These are phyloP conservation scores for Semicossyphus pulcher DNA, from an alignment of 2,113 vertebrate genomes.

Conservation along the genomic window DNA sequence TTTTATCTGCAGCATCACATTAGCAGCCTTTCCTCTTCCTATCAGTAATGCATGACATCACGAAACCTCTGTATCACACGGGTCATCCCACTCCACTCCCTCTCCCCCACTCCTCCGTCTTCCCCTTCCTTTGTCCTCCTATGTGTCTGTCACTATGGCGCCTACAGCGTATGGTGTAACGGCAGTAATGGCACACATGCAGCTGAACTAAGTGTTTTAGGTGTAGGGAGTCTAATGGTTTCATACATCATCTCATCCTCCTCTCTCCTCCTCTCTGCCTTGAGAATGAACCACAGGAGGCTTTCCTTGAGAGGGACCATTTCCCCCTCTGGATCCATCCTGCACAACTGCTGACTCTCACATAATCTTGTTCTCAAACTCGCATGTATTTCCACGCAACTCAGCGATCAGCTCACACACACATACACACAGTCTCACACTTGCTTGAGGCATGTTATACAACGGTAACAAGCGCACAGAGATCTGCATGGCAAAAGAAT, in stretches of 20 bases:
- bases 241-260: slow-evolving; percentile 51
- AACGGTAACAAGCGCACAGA: background rate
- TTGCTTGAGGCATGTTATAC: background rate
- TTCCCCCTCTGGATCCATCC: slow-evolving; percentile 19
- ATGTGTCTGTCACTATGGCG: slow-evolving; percentile 27
- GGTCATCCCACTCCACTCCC: slow-evolving; percentile 41
- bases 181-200: slow-evolving; percentile 51
- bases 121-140: slow-evolving; percentile 26
- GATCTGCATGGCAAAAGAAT: slow-evolving; percentile 16
- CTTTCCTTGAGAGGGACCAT: slow-evolving; percentile 32
- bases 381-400: slow-evolving; percentile 6
- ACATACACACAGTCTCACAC: background rate
- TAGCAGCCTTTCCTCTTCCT: slow-evolving; percentile 51
- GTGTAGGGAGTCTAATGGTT: slow-evolving; percentile 51
- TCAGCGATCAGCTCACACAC: background rate
- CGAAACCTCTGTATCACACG: slow-evolving; percentile 31
- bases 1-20: slow-evolving; percentile 56
- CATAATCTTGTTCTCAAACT: slow-evolving; percentile 15
- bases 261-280: slow-evolving; percentile 21
- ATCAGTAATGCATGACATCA: slow-evolving; percentile 64
- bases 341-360: slow-evolving; percentile 50
- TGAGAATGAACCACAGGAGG: slow-evolving; percentile 22
- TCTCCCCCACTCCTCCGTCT: slow-evolving; percentile 20
- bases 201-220: slow-evolving; percentile 63
- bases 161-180: slow-evolving; percentile 52